Percentiles rank a stretch among this genome's conserved stretches.
phyloP scores from a whole-genome alignment of 2,113 vertebrate species.

The Atlantisia rogersi region DNA sequence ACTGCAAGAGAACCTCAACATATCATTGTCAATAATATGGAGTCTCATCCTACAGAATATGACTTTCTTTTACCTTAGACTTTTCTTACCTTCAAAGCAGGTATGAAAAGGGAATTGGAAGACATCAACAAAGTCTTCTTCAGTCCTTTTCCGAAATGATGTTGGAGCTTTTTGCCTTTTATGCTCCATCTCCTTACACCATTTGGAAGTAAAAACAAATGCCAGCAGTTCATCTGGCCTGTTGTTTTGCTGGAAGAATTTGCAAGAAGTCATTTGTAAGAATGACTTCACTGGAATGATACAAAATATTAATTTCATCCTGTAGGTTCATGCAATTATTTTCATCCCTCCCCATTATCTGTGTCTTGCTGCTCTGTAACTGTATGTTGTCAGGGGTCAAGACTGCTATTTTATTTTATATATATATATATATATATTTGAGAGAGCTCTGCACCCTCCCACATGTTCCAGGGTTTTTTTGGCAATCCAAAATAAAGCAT shows the following conservation, averaged over 20 bases:
- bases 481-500: background rate
- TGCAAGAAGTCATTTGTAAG: background rate
- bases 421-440: background rate
- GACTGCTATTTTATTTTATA: background rate
- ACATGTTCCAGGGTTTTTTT: background rate
- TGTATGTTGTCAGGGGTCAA: background rate
- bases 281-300: background rate
- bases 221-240: background rate
- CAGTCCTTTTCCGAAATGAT: background rate
- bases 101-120: background rate
- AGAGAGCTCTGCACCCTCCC: background rate
- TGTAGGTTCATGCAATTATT: accelerated
- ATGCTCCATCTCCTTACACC: background rate
- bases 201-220: background rate
- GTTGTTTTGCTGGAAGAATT: background rate
- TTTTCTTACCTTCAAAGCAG: background rate
- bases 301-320: background rate
- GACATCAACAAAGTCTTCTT: background rate
- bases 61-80: background rate
- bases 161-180: background rate
- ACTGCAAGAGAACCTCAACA: background rate
- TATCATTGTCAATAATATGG: background rate
- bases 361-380: background rate
- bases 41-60: background rate
- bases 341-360: background rate